Percentiles rank a stretch among this genome's conserved stretches.
Evolutionary conservation across 2,797 vertebrate genomes (phyloP).

Genomic region (Orientallactaga sibirica): DNA sequence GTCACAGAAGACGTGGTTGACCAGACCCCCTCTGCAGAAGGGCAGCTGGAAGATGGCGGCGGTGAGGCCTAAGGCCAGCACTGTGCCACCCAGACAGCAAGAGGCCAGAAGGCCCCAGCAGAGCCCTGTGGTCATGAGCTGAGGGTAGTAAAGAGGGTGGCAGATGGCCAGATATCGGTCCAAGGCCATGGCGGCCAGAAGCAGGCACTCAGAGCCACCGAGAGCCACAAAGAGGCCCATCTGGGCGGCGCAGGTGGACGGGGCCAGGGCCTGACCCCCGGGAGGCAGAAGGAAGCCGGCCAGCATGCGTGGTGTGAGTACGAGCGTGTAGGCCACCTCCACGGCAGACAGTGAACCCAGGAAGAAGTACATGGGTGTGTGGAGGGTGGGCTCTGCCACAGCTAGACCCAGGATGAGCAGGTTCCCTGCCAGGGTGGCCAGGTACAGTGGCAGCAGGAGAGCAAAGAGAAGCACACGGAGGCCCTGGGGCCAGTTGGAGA

Average conservation of each 20-base stretch:
- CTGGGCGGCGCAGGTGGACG: conserved; percentile 63
- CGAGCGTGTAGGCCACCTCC: conserved; percentile 75
- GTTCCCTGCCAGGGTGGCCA: conserved; percentile 71
- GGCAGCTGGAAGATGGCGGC: conserved; percentile 65
- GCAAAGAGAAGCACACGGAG: conserved; percentile 64
- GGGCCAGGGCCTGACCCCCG: conserved; percentile 40
- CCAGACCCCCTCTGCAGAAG: conserved; percentile 47
- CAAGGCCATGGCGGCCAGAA: conserved; percentile 73
- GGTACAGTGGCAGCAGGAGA: conserved; percentile 59
- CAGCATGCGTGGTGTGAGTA: conserved; percentile 69
- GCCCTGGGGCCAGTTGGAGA: conserved; percentile 59
- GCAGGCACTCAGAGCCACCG: conserved; percentile 73
- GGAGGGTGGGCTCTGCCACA: conserved; percentile 11
- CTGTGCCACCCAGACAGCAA: conserved; percentile 14
- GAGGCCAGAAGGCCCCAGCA: conserved; percentile 65
- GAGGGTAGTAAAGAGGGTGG: conserved; percentile 70
- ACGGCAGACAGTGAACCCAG: conserved; percentile 56
- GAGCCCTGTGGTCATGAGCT: conserved; percentile 61
- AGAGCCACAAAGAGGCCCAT: conserved; percentile 79
- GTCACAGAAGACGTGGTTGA: conserved; percentile 74
- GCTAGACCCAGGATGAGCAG: conserved; percentile 68
- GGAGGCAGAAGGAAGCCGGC: conserved; percentile 71
- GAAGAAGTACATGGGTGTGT: conserved; percentile 79
- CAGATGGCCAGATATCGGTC: conserved; percentile 80
- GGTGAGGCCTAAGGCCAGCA: conserved; percentile 72